Evolutionary conservation across 2,113 vertebrate species (phyloP).

Genomic region (Trinectes maculatus): DNA sequence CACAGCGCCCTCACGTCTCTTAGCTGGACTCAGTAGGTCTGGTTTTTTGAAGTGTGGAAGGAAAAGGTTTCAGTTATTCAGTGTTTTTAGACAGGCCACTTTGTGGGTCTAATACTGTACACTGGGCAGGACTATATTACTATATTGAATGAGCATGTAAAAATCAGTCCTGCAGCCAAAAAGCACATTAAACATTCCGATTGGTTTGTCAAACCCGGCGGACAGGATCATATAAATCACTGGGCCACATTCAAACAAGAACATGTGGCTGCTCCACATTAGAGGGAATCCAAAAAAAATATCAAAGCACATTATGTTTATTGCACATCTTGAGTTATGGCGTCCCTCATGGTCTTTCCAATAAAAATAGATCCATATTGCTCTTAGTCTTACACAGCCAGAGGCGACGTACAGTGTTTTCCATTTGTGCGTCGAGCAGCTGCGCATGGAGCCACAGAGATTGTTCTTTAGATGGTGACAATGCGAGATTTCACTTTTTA

Average conservation of each 20-base stretch:
- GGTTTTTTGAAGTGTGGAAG: slow-evolving; percentile 9
- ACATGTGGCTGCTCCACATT: slow-evolving; percentile 39
- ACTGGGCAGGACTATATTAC: slow-evolving; percentile 14
- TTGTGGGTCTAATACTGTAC: neutral
- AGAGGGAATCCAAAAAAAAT: slow-evolving; percentile 53
- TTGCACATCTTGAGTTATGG: slow-evolving; percentile 58
- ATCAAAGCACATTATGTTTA: slow-evolving; percentile 69
- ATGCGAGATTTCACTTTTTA: slow-evolving; percentile 22
- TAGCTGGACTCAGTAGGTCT: slow-evolving; percentile 9
- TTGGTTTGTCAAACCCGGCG: slow-evolving; percentile 51
- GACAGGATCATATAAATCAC: slow-evolving; percentile 44
- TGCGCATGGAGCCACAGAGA: slow-evolving; percentile 15
- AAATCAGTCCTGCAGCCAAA: slow-evolving; percentile 52
- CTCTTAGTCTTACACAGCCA: slow-evolving; percentile 45
- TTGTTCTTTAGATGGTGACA: slow-evolving; percentile 27
- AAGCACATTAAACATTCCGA: slow-evolving; percentile 50
- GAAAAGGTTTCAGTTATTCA: neutral
- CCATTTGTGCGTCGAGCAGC: slow-evolving; percentile 30
- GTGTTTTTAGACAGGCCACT: neutral
- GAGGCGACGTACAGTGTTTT: slow-evolving; percentile 37
- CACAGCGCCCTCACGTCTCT: slow-evolving; percentile 28
- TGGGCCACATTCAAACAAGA: slow-evolving; percentile 20
- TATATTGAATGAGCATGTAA: slow-evolving; percentile 30
- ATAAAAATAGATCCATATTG: slow-evolving; percentile 62
- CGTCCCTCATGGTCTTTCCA: slow-evolving; percentile 53